These are phyloP conservation scores for Nomada ruficornis DNA, from an alignment of 2,888 invertebrate genomes.

Conservation along the genomic window DNA sequence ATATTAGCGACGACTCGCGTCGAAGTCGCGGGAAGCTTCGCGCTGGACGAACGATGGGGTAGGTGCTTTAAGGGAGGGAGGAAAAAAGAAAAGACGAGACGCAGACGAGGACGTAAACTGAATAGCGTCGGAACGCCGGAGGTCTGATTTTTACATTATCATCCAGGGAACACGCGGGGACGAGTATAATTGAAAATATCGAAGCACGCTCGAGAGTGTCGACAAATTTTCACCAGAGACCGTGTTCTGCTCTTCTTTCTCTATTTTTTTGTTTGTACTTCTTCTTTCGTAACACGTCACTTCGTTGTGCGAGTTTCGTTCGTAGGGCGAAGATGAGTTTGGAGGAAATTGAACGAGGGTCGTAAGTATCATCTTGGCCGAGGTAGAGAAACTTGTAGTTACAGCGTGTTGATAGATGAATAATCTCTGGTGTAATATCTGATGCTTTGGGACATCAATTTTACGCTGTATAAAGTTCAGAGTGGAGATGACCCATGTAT, in stretches of 20 bases:
- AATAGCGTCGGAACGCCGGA: slow-evolving; percentile 37
- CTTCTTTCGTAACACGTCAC: no score
- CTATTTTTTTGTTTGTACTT: not conserved
- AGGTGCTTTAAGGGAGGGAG: no score
- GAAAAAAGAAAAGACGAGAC: not conserved
- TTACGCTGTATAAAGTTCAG: no score
- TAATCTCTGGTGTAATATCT: no score
- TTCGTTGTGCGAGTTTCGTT: not conserved
- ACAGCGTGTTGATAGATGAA: no score
- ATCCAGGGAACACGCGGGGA: slow-evolving; percentile 15
- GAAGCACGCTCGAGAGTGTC: slow-evolving; percentile 74
- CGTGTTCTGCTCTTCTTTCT: not conserved
- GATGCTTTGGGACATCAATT: no score
- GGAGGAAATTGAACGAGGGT: slow-evolving; percentile 35
- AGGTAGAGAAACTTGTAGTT: no score
- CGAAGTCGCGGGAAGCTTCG: slow-evolving; percentile 6
- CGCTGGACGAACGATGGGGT: not conserved
- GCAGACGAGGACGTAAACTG: slow-evolving; percentile 37
- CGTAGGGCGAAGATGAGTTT: slow-evolving; percentile 3
- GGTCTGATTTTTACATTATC: slow-evolving; percentile 63
- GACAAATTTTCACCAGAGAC: slow-evolving; percentile 67
- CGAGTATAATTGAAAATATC: slow-evolving; percentile 76
- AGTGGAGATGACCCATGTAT: no score
- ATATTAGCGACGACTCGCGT: slow-evolving; percentile 48
- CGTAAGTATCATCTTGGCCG: not conserved